Percentiles rank a stretch among this genome's conserved stretches.
phyloP scores from a whole-genome alignment of 2,888 invertebrate species.

The Agriopis leucophaearia region DNA sequence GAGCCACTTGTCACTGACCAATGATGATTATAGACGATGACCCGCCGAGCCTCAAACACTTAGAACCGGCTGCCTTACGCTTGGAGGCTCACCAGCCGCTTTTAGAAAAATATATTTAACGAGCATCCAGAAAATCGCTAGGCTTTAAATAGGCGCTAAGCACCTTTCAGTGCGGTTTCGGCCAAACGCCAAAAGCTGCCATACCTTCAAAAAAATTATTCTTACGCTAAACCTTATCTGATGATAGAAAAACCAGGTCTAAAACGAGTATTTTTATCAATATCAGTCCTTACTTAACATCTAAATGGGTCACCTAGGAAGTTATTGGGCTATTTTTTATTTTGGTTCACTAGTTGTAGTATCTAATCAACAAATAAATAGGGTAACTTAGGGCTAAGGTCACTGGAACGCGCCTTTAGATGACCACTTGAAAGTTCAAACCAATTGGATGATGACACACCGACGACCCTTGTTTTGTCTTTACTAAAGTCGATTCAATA shows the following conservation, averaged over 20 bases:
- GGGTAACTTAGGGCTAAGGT: conserved; percentile 62
- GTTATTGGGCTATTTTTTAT: conserved; percentile 54
- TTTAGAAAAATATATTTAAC: no score
- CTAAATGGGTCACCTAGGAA: conserved; percentile 64
- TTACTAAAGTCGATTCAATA: conserved; percentile 25
- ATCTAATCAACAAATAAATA: conserved; percentile 75
- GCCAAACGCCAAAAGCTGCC: neutral
- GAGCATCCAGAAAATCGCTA: no score
- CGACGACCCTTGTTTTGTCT: conserved; percentile 44
- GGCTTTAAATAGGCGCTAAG: no score
- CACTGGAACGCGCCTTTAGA: conserved; percentile 32
- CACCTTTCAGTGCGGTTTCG: no score
- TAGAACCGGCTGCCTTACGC: no score
- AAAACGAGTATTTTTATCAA: conserved; percentile 68
- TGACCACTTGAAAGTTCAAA: conserved; percentile 50
- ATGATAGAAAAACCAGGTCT: conserved; percentile 6
- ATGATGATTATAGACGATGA: no score
- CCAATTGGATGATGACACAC: conserved; percentile 57
- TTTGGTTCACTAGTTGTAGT: conserved; percentile 56
- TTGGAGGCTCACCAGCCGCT: no score
- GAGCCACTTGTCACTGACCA: no score
- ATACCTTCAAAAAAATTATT: neutral
- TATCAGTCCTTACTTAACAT: conserved; percentile 84
- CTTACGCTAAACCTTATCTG: neutral
- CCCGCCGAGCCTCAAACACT: no score